Evolutionary conservation across 2,797 vertebrate species (phyloP).

Genomic region (Eleutherodactylus coqui): DNA sequence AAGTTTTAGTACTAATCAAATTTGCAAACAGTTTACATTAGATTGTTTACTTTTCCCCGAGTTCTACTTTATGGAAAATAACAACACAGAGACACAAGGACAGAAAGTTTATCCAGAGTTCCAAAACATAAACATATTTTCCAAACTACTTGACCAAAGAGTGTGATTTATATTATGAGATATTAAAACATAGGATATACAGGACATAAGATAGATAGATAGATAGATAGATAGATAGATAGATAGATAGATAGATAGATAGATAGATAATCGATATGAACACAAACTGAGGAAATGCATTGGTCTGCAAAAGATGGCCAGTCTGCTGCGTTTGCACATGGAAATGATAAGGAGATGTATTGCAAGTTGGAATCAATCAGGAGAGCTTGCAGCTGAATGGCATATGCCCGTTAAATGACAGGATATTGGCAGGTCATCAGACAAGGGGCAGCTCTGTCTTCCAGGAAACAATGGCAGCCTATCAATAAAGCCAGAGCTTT

Average conservation of each 20-base stretch:
- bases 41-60: no score
- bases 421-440: constrained; percentile 43
- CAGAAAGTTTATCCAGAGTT: neutral
- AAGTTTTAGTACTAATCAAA: no score
- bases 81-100: neutral
- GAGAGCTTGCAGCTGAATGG: neutral
- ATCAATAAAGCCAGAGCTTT: constrained; percentile 18
- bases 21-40: no score
- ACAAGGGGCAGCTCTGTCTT: neutral
- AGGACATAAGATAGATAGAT: neutral
- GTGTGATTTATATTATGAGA: no score
- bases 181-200: no score
- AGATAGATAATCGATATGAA: neutral
- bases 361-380: constrained; percentile 3
- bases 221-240: neutral
- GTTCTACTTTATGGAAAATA: neutral
- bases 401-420: constrained; percentile 62
- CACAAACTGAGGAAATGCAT: neutral
- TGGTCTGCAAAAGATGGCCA: neutral
- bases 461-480: constrained; percentile 7
- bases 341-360: neutral
- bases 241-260: neutral
- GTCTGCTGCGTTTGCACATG: neutral
- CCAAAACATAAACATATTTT: neutral
- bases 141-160: neutral